Base-by-base conservation (phyloP, 2,888 invertebrate genomes). In the Salpingus planirostris region DNA sequence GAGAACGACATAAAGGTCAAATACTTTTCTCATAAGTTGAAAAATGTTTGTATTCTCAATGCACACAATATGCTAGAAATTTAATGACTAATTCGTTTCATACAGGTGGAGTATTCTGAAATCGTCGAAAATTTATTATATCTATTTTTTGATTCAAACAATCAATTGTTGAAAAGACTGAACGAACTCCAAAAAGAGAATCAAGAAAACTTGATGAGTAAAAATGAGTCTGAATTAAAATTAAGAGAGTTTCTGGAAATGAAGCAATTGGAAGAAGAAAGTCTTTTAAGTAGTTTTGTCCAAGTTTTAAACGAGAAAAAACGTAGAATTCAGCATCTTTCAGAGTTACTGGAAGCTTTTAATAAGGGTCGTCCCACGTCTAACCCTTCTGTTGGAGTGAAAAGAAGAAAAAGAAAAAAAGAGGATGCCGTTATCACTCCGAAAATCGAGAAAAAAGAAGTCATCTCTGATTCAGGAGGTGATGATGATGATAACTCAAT, bases 291-390 rank as follows among this genome's bases (percentile, higher is more conserved):
- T 27, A 53, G 49, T 15, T 62, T 62, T 47, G 33, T 56, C 13
- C 38, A 52, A 28, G 24, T 59, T 15, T 39, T 64, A 40, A 62
- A 62, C 44, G 61, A 60, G 39, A 64, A 64, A 32, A 62, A 62
- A 38, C 48, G 43, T 13, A 44, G 54, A 24, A 62, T 62, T 36
- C 56, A 57, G 32, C 56, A 58, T 42, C 44, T 61, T 24, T 57
- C 49, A 31, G 57, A 62, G 40, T 40, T 55, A n/a, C 37, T 63
- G 31, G 45, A 56, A 31, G 55, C 52, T 15, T 50, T 51, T 26
- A 45, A 40, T 32, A 33, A 42, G 18, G 46, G 52, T 11, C 46
- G 49, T 29, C n/a, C n/a, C n/a, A n/a, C n/a, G n/a, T n/a, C n/a
- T n/a, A n/a, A n/a, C n/a, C n/a, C n/a, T 18, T 18, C 8, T 6